Base-by-base conservation (phyloP, 2,888 invertebrate genomes). In the Epinotia ramella region DNA sequence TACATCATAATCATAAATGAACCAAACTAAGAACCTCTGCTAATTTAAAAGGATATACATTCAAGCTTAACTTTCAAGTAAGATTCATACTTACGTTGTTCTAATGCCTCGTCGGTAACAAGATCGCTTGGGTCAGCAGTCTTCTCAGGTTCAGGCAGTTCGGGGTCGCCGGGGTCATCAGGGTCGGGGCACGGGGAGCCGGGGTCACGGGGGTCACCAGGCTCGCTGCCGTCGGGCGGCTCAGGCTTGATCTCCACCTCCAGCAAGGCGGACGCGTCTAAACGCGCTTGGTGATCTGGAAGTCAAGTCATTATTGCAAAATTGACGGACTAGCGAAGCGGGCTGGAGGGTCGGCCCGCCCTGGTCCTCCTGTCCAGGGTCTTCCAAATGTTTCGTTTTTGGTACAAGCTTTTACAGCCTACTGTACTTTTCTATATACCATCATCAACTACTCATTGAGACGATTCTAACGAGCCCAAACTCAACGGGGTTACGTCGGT, bases 211-310 rank as follows among this genome's bases (percentile, higher is more conserved):
- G 85, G 73, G 0, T 80, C 81, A 1, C 86, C 88, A 74, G 77
- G 12, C 79, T 78, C 7, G n/a, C 60, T 68, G 1, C 79, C 77
- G 20, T 84, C 82, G 0, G 65, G 40, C 0, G 85, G 84, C 71
- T 90, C 89, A 0, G 73, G 56, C 78, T 90, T 89, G 1, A 89
- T 81, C 7, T 89, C 85, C 2, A 87, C 78, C 12, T 86, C 84
- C 0, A 86, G 53, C 67, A 86, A 84, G 0, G 84, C 78, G 0
- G 77, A 73, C 0, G 81, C 82, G 0, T 80, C 80, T 3, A 81
- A 76, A 16, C 81, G 44, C 0, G 81, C 78, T 11, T 81, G 68
- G 6, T 59, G 56, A 16, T 73, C 73, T 76, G 73, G 7, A 70
- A 16, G 20, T 40, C n/a, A n/a, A n/a, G 33, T 2, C 57, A 57